These are phyloP conservation scores for Tragelaphus buxtoni DNA, from an alignment of 2,113 vertebrate species.

Conservation along the genomic window DNA sequence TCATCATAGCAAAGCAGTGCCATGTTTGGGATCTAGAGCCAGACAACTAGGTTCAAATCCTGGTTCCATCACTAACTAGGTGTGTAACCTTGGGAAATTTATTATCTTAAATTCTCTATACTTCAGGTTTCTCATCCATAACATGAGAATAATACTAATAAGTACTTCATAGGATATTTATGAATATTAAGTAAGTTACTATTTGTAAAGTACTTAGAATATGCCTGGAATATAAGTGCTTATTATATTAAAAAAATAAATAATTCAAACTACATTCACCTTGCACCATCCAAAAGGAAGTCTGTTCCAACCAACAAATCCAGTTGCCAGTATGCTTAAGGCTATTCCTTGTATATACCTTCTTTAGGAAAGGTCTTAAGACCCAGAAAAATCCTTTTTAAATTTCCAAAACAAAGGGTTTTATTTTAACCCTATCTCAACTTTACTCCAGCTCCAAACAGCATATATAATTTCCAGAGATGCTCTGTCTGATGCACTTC, in stretches of 20 bases:
- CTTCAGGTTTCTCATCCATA: neutral
- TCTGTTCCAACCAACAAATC: neutral
- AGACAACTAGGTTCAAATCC: neutral
- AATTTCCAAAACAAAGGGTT: neutral
- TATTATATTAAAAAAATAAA: neutral
- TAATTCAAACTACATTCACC: neutral
- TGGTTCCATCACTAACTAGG: neutral
- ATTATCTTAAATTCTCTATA: neutral
- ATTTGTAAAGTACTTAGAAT: neutral
- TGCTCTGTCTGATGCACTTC: neutral
- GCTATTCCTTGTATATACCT: neutral
- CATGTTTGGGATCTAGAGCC: neutral
- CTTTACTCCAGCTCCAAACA: neutral
- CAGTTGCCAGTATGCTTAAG: neutral
- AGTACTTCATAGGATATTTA: neutral
- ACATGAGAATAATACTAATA: neutral
- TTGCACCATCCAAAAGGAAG: neutral
- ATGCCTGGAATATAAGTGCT: neutral
- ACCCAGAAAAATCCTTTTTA: neutral
- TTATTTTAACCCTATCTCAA: neutral
- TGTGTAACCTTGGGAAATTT: neutral
- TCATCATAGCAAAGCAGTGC: neutral
- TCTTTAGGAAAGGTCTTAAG: neutral
- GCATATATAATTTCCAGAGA: neutral
- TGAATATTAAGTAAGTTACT: neutral